Evolutionary conservation across 2,888 invertebrate genomes (phyloP), one percentile per base, ranked within the genome.

Genomic region (Cephus pygmeus): DNA sequence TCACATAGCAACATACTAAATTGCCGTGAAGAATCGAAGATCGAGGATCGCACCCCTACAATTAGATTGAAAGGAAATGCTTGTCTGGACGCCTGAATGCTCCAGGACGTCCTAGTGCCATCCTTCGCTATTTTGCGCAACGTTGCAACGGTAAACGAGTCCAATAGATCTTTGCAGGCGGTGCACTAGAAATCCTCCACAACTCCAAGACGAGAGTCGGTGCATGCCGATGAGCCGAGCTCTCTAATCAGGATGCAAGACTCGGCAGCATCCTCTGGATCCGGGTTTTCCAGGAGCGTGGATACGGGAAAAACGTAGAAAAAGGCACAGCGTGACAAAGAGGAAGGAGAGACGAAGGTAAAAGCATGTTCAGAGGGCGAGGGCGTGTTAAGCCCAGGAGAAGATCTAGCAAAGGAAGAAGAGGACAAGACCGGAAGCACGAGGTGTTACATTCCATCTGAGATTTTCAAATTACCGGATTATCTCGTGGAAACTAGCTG

Each of bases 381-480:
- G 0, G 56, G 56, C 9, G 56, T 56, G 23, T 56, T 56, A 56
- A 56, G 23, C 56, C 23, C 23, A 23, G 23, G 23, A 56, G 56
- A 56, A 75, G 79, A 77, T 77, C 77, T 76, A 80, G 79, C 79
- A 74, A 81, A 81, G 78, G 76, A 23, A 31, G 69, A 73, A 31
- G 3, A 3, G 23, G 35, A 71, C 36, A 71, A 68, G 68, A 75
- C 36, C 69, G 78, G 3, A 36, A 56, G 77, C 78, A 76, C 71
- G 77, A 79, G 80, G 84, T 84, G 85, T 85, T 85, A 85, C 84
- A 83, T 85, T 83, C 82, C 82, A 82, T 83, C 80, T 80, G 82
- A 85, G 88, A 88, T 89, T 89, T 89, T 85, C 83, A 88, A 89
- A 87, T 87, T 87, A 86, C 85, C 82, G 85, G 86, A 87, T 89